Conservation (phyloP, 2,113 vertebrate genomes). For the Manacus vitellinus region DNA sequence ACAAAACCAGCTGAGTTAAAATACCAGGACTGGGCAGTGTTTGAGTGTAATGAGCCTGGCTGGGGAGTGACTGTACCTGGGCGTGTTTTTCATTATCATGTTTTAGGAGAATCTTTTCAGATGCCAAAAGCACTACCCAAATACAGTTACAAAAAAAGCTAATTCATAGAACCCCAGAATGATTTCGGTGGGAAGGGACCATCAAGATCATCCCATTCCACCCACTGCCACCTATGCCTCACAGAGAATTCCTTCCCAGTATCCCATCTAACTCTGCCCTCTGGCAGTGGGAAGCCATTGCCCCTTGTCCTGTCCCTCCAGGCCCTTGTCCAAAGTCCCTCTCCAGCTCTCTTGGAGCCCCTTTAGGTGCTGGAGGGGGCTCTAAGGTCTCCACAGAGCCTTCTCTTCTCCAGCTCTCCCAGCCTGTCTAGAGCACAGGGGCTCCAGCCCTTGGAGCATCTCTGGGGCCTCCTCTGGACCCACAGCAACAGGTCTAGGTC, state of each 20-base stretch:
- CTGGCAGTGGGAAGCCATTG: background rate
- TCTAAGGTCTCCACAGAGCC: background rate
- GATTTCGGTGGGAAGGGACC: background rate
- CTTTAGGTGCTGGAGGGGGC: fast-evolving
- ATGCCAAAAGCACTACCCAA: background rate
- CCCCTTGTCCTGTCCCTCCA: background rate
- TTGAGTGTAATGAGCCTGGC: background rate
- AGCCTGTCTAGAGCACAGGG: background rate
- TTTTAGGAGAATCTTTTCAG: background rate
- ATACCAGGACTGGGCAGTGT: background rate
- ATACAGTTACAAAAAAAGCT: background rate
- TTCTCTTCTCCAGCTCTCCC: background rate
- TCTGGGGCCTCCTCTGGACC: background rate
- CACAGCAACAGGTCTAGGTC: too few species aligned
- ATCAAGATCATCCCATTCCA: background rate
- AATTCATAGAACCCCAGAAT: background rate
- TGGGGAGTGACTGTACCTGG: background rate
- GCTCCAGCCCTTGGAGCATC: background rate
- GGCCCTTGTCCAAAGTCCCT: background rate
- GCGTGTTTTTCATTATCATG: background rate
- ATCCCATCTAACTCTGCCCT: fast-evolving
- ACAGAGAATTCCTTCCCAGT: background rate
- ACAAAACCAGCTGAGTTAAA: background rate
- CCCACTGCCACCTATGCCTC: background rate
- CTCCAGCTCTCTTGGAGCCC: background rate